phyloP scores from a whole-genome alignment of 2,113 vertebrate genomes.

The Prinia subflava region DNA sequence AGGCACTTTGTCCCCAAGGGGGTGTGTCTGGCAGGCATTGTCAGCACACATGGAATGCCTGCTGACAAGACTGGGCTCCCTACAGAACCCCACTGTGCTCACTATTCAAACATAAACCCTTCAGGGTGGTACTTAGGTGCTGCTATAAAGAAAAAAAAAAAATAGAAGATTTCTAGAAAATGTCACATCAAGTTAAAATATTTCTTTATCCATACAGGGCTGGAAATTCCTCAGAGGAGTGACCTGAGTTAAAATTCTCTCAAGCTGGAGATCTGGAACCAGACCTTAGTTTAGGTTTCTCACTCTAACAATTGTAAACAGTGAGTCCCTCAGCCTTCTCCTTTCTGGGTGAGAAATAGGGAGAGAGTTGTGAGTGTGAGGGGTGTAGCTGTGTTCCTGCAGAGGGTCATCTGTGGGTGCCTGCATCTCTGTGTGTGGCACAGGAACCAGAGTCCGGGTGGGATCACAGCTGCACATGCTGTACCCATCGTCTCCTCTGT shows the following conservation, averaged over 20 bases:
- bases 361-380: background rate
- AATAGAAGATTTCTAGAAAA: background rate
- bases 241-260: background rate
- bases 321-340: background rate
- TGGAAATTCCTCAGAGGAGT: background rate
- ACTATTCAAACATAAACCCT: background rate
- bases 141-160: background rate
- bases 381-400: background rate
- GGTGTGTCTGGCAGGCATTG: background rate
- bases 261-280: background rate
- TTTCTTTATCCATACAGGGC: background rate
- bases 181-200: background rate
- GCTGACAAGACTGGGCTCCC: background rate
- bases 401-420: background rate
- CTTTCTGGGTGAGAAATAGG: background rate
- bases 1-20: background rate
- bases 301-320: background rate
- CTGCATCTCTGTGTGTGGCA: background rate
- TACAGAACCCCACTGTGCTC: background rate
- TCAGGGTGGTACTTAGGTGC: background rate
- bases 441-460: background rate
- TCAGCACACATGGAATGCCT: background rate
- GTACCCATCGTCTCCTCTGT: rapidly evolving
- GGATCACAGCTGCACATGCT: background rate
- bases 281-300: background rate